Evolutionary conservation across 2,797 vertebrate species (phyloP).

Genomic region (Rhynchonycteris naso): DNA sequence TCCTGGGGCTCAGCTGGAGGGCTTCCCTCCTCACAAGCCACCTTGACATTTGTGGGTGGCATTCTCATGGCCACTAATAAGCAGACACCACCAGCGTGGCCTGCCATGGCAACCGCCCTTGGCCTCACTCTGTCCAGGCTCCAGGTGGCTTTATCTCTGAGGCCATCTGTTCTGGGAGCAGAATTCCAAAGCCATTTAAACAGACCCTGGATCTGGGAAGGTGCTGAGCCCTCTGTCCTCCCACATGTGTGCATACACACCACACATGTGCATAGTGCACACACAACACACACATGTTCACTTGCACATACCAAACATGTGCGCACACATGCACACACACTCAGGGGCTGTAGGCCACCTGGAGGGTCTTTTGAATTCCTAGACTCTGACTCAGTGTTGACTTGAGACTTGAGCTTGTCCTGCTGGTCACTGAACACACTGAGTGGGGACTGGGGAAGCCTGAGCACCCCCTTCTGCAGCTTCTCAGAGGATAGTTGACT

Average conservation of each 20-base stretch:
- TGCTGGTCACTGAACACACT: not conserved
- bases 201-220: constrained; percentile 84
- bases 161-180: constrained; percentile 90
- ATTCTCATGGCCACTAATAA: constrained; percentile 87
- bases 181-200: constrained; percentile 88
- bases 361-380: not conserved
- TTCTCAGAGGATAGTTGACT: not conserved
- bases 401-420: not conserved
- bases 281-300: not conserved
- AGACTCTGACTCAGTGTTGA: not conserved
- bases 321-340: not conserved
- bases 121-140: constrained; percentile 78
- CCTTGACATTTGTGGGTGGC: constrained; percentile 81
- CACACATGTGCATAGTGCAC: not conserved
- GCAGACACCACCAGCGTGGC: constrained; percentile 88
- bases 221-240: constrained; percentile 42
- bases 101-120: constrained; percentile 89
- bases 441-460: not conserved
- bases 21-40: not conserved
- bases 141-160: constrained; percentile 90
- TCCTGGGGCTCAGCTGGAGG: not conserved
- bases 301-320: not conserved
- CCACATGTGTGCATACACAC: not conserved
- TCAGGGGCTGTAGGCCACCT: not conserved
- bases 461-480: not conserved